Base-by-base conservation (phyloP, 2,888 invertebrate genomes). In the Dioctria rufipes region DNA sequence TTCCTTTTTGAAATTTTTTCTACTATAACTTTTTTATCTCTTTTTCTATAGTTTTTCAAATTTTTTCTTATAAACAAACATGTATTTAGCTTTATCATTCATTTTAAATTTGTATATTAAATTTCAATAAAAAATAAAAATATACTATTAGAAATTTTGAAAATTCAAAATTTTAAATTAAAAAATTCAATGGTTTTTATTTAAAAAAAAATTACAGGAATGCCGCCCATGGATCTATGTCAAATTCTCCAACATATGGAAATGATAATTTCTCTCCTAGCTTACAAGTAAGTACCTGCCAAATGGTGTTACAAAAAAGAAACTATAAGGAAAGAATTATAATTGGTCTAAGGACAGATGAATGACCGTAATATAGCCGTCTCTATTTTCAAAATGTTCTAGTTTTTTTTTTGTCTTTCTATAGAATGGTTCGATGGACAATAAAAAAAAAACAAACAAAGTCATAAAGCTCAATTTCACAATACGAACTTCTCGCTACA, bases 161-260 rank as follows among this genome's bases (percentile, higher is more conserved):
- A 25, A 46, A 46, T 46, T 46, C 49, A 9, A 46, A 71, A 25
- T 49, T 51, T 51, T 65, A n/a, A 5, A 42, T 2, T 9, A 46
- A 46, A 46, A 46, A 46, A 46, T 39, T 40, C n/a, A 46, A 61
- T 13, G 49, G 2, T 42, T 13, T 63, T 78, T 9, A 25, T 40
- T 13, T 73, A 54, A 51, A 65, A 78, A n/a, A 60, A 67, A n/a
- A 8, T 63, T 63, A 42, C 49, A 86, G 86, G 81, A 84, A 80
- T 81, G 82, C 83, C 49, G 82, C 84, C 2, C 85, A 85, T 60
- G 85, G 85, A 80, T 84, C 84, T 43, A 84, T 86, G 81, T 85
- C 85, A 42, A 86, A 84, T 80, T 86, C 86, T 75, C 85, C 85
- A 39, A 84, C 84, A 54, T 86, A 85, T 82, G 84, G 85, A 80